These are phyloP conservation scores for Hypotaenidia philippensis DNA, from an alignment of 2,797 vertebrate species.

Conservation along the genomic window DNA sequence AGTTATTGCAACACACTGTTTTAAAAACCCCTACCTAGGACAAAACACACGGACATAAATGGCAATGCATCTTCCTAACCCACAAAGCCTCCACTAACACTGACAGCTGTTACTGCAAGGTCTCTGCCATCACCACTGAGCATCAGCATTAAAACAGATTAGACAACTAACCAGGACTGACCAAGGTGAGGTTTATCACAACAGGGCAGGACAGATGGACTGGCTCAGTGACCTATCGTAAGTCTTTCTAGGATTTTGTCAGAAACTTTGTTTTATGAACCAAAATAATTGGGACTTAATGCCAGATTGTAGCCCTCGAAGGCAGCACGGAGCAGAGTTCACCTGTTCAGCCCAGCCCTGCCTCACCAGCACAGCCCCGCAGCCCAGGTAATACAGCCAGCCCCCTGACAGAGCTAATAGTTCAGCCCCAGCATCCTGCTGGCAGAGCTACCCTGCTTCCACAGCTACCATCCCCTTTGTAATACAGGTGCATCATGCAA, in stretches of 20 bases:
- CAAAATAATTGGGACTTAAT: background rate
- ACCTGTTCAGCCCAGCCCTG: background rate
- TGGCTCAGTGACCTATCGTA: rapidly evolving
- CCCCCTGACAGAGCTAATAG: background rate
- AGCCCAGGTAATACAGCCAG: background rate
- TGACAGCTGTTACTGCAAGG: background rate
- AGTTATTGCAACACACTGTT: background rate
- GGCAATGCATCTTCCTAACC: background rate
- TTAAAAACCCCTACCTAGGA: background rate
- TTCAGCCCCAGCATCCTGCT: background rate
- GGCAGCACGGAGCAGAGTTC: background rate
- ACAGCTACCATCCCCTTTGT: background rate
- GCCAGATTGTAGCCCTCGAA: background rate
- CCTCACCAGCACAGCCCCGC: background rate
- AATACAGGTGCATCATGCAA: background rate
- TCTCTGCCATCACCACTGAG: background rate
- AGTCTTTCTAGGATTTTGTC: background rate
- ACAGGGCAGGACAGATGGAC: background rate
- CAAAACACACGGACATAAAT: background rate
- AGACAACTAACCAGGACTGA: background rate
- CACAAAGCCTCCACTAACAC: background rate
- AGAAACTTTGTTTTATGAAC: background rate
- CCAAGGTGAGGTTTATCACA: background rate
- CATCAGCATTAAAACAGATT: background rate
- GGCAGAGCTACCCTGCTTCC: background rate